Evolutionary conservation across 2,797 vertebrate species (phyloP), one percentile per base, ranked within the genome.

Genomic region (Sorex maritimensis): DNA sequence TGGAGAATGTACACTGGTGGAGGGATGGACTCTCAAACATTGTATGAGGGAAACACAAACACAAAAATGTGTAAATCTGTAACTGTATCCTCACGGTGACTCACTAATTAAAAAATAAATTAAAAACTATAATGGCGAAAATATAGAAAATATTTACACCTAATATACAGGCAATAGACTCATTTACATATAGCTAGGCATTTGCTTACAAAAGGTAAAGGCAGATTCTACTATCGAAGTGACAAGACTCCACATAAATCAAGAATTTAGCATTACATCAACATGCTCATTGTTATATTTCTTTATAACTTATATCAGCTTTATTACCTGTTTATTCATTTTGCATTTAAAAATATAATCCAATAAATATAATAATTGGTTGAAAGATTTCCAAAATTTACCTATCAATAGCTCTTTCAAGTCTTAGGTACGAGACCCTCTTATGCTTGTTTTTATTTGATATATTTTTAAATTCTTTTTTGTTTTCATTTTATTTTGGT

Each of bases 151-250:
- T 7, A 24, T 30, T 38, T 74, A 3, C 12, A 17, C 2, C 13
- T 86, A 84, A 23, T n/a, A 69, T 58, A 0, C 34, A 63, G 30
- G 23, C 7, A 80, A 58, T 52, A 74, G 17, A 19, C 0, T 90
- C 2, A 52, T 93, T 41, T 0, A 23, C 9, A 24, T 67, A 3
- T 13, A 75, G 5, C n/a, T 73, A 24, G 77, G 23, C 9, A 15
- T 52, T 10, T 61, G 23, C 1, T 52, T 38, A 67, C 14, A 38
- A 8, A 82, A 71, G 24, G 52, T 15, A 65, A 74, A 10, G 1
- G 44, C 2, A 11, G 17, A 3, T 67, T 3, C 1, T 72, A 21
- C 0, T 19, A 41, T 19, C 73, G 1, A 2, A 2, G 65, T 19
- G 75, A 17, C 2, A 85, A 80, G 41, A 84, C 38, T 17, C 12